Evolutionary conservation across 2,888 invertebrate species (phyloP).

Genomic region (Nomada fabriciana): DNA sequence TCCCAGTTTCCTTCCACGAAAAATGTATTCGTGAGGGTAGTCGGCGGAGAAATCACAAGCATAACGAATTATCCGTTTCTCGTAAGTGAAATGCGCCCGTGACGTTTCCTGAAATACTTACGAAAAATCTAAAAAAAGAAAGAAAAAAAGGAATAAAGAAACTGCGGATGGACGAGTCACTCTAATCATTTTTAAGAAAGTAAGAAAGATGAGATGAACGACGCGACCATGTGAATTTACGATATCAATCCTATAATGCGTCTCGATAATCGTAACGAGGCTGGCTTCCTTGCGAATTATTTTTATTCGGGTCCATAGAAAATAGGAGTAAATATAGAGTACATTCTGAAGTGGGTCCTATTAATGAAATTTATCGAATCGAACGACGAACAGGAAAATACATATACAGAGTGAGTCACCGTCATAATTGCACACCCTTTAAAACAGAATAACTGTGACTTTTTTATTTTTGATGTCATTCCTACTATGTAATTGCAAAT

Average conservation of each 20-base stretch:
- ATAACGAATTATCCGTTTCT: conserved; percentile 74
- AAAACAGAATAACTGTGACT: too few species aligned
- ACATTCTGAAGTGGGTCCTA: conserved; percentile 32
- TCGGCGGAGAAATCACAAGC: conserved; percentile 72
- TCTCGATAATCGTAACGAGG: background rate
- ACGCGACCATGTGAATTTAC: conserved; percentile 39
- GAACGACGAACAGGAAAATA: too few species aligned
- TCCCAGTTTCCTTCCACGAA: background rate
- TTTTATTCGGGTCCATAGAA: conserved; percentile 19
- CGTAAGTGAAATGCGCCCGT: conserved; percentile 69
- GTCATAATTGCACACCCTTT: too few species aligned
- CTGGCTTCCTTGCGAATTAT: conserved; percentile 18
- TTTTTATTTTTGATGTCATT: too few species aligned
- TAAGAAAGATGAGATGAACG: background rate
- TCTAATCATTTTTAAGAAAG: conserved; percentile 32
- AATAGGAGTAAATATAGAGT: background rate
- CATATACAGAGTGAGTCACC: too few species aligned
- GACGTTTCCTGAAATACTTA: conserved; percentile 34
- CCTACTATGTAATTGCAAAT: too few species aligned
- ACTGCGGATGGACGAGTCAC: conserved; percentile 22
- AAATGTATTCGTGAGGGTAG: conserved; percentile 64
- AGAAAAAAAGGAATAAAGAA: background rate
- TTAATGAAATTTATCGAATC: conserved; percentile 38
- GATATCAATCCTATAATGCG: conserved; percentile 31
- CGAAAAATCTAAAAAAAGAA: conserved; percentile 5